Percentiles rank a stretch among this genome's conserved stretches.
Evolutionary conservation across 1,140 invertebrate genomes (phyloP).

Genomic region (Halesus radiatus): DNA sequence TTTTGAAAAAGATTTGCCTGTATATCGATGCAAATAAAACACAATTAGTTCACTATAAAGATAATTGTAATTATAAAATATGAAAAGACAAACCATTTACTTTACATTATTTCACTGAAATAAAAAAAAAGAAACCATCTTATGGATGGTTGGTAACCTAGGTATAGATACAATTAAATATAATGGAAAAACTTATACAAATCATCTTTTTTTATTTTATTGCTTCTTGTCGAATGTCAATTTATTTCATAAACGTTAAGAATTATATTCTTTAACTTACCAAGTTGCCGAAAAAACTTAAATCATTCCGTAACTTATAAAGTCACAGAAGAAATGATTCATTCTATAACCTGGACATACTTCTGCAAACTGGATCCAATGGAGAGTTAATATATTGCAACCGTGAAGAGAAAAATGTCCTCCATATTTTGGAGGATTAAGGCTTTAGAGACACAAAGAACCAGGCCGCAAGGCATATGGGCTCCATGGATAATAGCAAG

Average conservation of each 20-base stretch:
- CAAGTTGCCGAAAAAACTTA: neutral
- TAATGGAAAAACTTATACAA: slow-evolving; percentile 24
- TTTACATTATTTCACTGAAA: slow-evolving; percentile 35
- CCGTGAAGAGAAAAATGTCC: no score
- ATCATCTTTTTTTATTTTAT: neutral
- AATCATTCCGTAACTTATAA: neutral
- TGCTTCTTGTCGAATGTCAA: neutral
- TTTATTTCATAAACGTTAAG: no score
- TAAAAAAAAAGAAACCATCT: slow-evolving; percentile 5
- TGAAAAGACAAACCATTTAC: slow-evolving; percentile 15
- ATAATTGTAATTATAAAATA: slow-evolving; percentile 32
- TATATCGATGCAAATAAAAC: neutral
- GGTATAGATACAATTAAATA: slow-evolving; percentile 11
- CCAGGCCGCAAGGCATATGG: no score
- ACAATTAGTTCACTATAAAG: slow-evolving; percentile 12
- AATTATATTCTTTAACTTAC: no score
- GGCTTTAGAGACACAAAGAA: no score
- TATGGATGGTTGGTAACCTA: slow-evolving; percentile 19
- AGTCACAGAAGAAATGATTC: neutral
- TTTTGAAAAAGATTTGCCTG: no score
- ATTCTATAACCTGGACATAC: neutral
- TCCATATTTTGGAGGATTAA: no score
- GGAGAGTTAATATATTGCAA: no score
- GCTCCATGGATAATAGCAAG: no score
- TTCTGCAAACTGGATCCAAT: neutral